phyloP scores from a whole-genome alignment of 1,140 invertebrate genomes.

The Myzus persicae region DNA sequence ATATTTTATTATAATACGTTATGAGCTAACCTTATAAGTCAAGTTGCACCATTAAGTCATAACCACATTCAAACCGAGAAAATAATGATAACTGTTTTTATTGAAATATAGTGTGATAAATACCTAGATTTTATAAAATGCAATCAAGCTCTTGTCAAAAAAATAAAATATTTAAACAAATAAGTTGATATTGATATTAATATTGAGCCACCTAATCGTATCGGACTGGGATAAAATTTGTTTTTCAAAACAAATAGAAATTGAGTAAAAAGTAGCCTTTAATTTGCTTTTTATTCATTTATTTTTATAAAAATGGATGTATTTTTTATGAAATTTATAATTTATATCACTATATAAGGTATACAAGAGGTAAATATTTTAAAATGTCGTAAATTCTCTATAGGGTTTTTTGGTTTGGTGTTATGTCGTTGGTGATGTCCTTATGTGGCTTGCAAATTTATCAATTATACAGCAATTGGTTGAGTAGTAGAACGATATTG shows the following conservation, averaged over 20 bases:
- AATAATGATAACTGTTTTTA: not conserved
- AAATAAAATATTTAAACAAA: no score
- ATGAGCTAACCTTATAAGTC: not conserved
- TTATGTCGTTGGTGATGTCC: constrained; percentile 60
- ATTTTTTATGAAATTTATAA: not conserved
- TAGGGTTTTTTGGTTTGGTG: constrained; percentile 59
- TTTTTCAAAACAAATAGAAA: not conserved
- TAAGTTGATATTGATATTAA: not conserved
- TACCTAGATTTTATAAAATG: not conserved
- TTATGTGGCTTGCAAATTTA: constrained; percentile 52
- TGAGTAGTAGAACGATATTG: constrained; percentile 47
- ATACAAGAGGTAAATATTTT: not conserved
- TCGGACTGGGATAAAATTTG: not conserved
- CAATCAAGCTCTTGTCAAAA: no score
- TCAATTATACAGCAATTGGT: constrained; percentile 52
- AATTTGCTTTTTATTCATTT: not conserved
- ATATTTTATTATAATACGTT: no score
- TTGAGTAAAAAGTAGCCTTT: not conserved
- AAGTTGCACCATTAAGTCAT: not conserved
- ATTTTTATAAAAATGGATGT: no score
- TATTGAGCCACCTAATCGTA: not conserved
- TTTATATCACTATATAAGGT: not conserved
- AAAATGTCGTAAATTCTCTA: not conserved
- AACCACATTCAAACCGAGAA: not conserved
- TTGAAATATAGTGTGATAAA: not conserved